phyloP scores from a whole-genome alignment of 2,888 invertebrate species.

The Odontomyia ornata region DNA sequence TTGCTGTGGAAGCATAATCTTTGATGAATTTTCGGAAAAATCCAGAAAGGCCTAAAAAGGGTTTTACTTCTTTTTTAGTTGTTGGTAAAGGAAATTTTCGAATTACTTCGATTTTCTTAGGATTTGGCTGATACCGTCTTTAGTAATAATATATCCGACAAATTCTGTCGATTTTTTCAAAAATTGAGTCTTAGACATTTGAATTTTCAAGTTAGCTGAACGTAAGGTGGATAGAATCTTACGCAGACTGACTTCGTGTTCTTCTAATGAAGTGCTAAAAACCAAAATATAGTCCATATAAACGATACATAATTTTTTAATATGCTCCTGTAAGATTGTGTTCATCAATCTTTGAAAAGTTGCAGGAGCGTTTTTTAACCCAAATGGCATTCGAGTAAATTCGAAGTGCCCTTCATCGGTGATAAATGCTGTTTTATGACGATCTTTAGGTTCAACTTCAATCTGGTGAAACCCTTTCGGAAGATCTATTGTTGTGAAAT shows the following conservation, averaged over 20 bases:
- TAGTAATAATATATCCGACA: conserved; percentile 18
- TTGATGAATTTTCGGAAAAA: conserved; percentile 48
- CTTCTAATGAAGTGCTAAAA: conserved; percentile 1
- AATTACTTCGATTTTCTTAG: conserved; percentile 30
- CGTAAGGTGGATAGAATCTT: conserved; percentile 1
- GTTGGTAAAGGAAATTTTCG: conserved; percentile 42
- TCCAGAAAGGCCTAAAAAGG: conserved; percentile 51
- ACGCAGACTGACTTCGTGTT: not conserved
- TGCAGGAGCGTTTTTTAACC: conserved; percentile 7
- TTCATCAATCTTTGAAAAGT: conserved; percentile 23
- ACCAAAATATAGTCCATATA: conserved; percentile 2
- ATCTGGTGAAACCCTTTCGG: too few relatives aligned
- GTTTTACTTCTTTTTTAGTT: conserved; percentile 52
- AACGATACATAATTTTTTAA: not conserved
- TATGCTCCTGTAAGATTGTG: conserved; percentile 15
- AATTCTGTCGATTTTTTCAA: conserved; percentile 50
- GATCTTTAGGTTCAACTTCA: too few relatives aligned
- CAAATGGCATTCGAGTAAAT: conserved; percentile 9
- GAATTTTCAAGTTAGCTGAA: conserved; percentile 20
- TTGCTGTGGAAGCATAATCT: not conserved
- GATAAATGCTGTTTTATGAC: too few relatives aligned
- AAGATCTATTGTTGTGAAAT: too few relatives aligned
- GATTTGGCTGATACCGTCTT: conserved; percentile 36
- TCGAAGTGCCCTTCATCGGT: conserved; percentile 12
- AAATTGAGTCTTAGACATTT: conserved; percentile 54